Evolutionary conservation across 1,140 invertebrate genomes (phyloP).

Genomic region (Saccostrea glomerata): DNA sequence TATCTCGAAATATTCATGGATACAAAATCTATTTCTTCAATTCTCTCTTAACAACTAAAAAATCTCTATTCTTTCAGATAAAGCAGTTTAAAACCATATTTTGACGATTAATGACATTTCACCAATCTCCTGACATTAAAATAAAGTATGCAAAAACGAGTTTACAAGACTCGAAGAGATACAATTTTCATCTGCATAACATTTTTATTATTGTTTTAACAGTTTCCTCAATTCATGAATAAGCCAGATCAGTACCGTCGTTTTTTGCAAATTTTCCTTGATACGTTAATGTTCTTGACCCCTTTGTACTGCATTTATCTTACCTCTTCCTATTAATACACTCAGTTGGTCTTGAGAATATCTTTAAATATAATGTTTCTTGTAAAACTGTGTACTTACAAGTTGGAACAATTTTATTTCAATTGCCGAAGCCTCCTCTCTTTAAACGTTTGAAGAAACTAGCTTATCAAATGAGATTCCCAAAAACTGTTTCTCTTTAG

Average conservation of each 20-base stretch:
- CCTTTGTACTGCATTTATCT: conserved; percentile 4
- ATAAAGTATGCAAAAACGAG: too few species aligned
- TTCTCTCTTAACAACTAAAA: too few species aligned
- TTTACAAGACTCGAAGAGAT: too few species aligned
- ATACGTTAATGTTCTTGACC: conserved; percentile 21
- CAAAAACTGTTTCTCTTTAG: conserved; percentile 2
- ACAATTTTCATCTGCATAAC: too few species aligned
- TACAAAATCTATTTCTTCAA: too few species aligned
- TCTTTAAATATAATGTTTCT: conserved; percentile 3
- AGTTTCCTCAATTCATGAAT: too few species aligned
- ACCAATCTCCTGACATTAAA: too few species aligned
- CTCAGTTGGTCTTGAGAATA: neutral
- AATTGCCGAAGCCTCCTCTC: neutral
- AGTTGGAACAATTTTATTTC: neutral
- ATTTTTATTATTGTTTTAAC: too few species aligned
- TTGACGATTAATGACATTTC: too few species aligned
- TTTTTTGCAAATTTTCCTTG: neutral
- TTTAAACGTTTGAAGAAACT: conserved; percentile 33
- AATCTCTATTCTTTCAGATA: too few species aligned
- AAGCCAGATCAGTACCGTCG: neutral
- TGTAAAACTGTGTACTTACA: neutral
- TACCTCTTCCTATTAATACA: neutral
- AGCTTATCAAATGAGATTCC: conserved; percentile 5
- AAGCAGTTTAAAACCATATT: too few species aligned
- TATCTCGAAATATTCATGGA: too few species aligned